Evolutionary conservation across 2,797 vertebrate genomes (phyloP).

Genomic region (Acipenser ruthenus): DNA sequence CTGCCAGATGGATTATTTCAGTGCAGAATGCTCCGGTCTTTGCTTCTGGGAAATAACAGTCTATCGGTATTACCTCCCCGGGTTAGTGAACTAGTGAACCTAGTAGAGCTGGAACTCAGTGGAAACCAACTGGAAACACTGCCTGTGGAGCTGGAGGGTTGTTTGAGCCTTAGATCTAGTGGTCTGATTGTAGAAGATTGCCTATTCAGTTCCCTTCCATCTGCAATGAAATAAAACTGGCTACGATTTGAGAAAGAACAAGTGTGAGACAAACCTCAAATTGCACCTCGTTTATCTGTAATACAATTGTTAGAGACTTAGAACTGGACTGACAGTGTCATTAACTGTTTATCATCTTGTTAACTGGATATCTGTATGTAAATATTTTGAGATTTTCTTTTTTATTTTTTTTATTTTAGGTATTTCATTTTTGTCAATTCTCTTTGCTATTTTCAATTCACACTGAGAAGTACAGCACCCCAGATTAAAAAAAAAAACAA

Average conservation of each 20-base stretch:
- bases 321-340: too few species aligned
- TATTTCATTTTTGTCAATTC: too few species aligned
- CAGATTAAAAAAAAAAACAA: too few species aligned
- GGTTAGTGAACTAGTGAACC: slow-evolving; percentile 59
- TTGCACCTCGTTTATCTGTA: not conserved
- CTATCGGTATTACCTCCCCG: slow-evolving; percentile 52
- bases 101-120: slow-evolving; percentile 56
- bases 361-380: too few species aligned
- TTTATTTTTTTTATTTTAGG: too few species aligned
- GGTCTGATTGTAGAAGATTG: slow-evolving; percentile 58
- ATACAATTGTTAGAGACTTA: too few species aligned
- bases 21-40: slow-evolving; percentile 62
- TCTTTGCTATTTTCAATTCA: too few species aligned
- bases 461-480: too few species aligned
- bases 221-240: slow-evolving; percentile 49
- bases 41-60: slow-evolving; percentile 63
- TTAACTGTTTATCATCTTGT: too few species aligned
- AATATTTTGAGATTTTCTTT: too few species aligned
- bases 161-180: slow-evolving; percentile 57
- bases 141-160: slow-evolving; percentile 61
- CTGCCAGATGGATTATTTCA: slow-evolving; percentile 64
- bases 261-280: not conserved
- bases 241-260: slow-evolving; percentile 30
- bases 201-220: slow-evolving; percentile 56
- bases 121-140: slow-evolving; percentile 64